A percentile compares a stretch with the other conserved stretches of the same genome.
Evolutionary conservation across 2,113 vertebrate genomes (phyloP).

Genomic region (Danio rerio): DNA sequence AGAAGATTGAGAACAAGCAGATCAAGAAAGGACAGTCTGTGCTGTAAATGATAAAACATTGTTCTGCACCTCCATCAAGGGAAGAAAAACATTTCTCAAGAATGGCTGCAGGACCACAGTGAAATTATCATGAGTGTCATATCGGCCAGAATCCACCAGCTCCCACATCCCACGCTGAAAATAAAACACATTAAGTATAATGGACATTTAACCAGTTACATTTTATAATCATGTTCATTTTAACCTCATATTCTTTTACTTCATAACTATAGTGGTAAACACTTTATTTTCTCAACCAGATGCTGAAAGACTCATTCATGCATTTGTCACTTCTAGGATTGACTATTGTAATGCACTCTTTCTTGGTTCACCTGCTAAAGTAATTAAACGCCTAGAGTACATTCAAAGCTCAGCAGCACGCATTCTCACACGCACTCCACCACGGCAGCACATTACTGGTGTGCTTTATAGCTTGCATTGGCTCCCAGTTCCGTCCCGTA

Average conservation of each 20-base stretch:
- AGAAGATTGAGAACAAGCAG: not conserved
- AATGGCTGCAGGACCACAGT: slow-evolving; percentile 78
- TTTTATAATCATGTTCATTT: not conserved
- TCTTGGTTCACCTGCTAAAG: too few species aligned
- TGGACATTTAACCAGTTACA: not conserved
- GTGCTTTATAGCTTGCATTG: too few species aligned
- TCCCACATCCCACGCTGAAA: slow-evolving; percentile 73
- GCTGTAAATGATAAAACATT: not conserved
- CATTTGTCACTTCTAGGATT: too few species aligned
- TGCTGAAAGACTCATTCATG: too few species aligned
- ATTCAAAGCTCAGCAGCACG: too few species aligned
- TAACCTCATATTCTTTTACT: not conserved
- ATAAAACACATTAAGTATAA: slow-evolving; percentile 6
- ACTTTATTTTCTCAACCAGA: too few species aligned
- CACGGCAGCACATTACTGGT: too few species aligned
- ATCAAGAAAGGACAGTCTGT: not conserved
- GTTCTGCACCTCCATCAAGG: slow-evolving; percentile 67
- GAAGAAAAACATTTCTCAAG: slow-evolving; percentile 63
- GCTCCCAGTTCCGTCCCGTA: too few species aligned
- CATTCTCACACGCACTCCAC: too few species aligned
- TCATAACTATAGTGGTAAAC: too few species aligned
- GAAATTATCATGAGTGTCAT: slow-evolving; percentile 75
- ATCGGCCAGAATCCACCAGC: slow-evolving; percentile 74
- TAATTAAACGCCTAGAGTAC: too few species aligned
- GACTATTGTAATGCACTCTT: too few species aligned